These are phyloP conservation scores for Alces alces DNA, from an alignment of 2,113 vertebrate genomes.

Conservation along the genomic window DNA sequence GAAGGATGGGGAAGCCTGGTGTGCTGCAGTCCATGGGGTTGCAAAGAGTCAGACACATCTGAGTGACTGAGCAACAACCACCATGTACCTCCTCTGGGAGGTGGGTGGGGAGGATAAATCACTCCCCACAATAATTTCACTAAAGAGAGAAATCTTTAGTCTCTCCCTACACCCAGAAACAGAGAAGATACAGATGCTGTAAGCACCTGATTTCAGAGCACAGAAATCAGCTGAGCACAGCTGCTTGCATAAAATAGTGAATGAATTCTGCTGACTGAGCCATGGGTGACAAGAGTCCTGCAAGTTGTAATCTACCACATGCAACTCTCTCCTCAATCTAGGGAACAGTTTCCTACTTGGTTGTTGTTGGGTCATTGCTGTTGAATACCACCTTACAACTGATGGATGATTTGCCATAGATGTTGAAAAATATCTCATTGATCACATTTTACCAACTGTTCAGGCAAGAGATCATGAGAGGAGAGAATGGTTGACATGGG, in stretches of 20 bases:
- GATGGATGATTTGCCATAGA: constrained; percentile 49
- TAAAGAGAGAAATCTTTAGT: neutral
- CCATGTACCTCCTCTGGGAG: neutral
- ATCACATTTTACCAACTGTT: constrained; percentile 72
- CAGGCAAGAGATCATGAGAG: constrained; percentile 71
- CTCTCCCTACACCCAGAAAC: neutral
- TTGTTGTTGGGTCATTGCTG: neutral
- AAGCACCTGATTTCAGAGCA: neutral
- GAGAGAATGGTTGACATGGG: constrained; percentile 72
- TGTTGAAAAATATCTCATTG: constrained; percentile 65
- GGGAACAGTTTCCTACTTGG: neutral
- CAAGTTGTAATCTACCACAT: neutral
- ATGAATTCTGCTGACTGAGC: neutral
- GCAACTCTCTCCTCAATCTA: neutral
- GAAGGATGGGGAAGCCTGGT: neutral
- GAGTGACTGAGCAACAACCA: rapidly evolving
- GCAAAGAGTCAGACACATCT: neutral
- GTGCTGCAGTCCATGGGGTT: neutral
- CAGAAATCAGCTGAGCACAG: neutral
- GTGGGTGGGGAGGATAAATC: neutral
- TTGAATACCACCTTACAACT: constrained; percentile 1
- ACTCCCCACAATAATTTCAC: neutral
- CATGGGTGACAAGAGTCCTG: neutral
- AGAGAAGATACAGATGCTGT: neutral
- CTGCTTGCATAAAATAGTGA: neutral